These are phyloP conservation scores for Apogon hyalosoma DNA, from an alignment of 2,797 vertebrate species.

Conservation along the genomic window DNA sequence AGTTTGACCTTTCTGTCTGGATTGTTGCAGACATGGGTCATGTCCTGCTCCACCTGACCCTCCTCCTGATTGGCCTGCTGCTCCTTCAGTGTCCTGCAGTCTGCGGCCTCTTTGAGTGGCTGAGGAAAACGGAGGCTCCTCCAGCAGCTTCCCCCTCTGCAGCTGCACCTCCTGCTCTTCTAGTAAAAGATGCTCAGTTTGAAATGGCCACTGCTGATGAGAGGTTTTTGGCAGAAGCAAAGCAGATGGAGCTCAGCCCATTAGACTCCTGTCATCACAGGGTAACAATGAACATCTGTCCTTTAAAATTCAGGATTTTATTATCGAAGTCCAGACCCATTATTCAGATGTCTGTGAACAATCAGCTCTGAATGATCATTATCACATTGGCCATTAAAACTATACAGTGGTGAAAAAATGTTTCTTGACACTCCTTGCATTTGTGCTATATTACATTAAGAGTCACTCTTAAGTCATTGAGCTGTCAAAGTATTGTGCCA, in stretches of 20 bases:
- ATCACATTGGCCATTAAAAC: too few relatives aligned
- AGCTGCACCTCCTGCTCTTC: constrained; percentile 22
- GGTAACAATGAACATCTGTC: constrained; percentile 49
- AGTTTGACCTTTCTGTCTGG: background rate
- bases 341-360: too few relatives aligned
- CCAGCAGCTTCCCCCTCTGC: constrained; percentile 27
- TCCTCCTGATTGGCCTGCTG: constrained; percentile 62
- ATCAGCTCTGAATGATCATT: too few relatives aligned
- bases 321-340: background rate
- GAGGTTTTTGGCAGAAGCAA: constrained; percentile 79
- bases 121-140: constrained; percentile 52
- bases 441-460: too few relatives aligned
- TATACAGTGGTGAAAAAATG: too few relatives aligned
- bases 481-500: too few relatives aligned
- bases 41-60: background rate
- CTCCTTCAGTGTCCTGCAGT: constrained; percentile 47
- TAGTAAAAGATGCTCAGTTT: constrained; percentile 71
- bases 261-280: constrained; percentile 75
- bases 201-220: constrained; percentile 79
- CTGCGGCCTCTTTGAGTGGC: constrained; percentile 82
- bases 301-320: background rate
- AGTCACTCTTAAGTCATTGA: too few relatives aligned
- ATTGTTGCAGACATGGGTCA: constrained; percentile 59
- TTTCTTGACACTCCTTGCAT: too few relatives aligned
- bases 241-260: constrained; percentile 71